These are phyloP conservation scores for Psittacula cyanocephala DNA, from an alignment of 2,113 vertebrate species.

Conservation along the genomic window DNA sequence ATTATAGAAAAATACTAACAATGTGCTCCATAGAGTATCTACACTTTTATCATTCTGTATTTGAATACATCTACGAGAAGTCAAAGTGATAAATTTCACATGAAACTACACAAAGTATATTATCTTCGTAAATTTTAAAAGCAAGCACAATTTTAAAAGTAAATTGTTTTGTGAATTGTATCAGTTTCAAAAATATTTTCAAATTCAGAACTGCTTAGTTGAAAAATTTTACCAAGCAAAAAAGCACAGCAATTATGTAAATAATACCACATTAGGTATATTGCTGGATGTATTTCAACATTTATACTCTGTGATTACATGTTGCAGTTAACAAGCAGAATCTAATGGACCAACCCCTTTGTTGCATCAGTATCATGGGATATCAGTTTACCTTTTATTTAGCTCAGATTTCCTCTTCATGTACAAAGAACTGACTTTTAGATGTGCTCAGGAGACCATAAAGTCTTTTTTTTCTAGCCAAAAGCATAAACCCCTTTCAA, in stretches of 20 bases:
- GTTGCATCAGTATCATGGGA: not conserved
- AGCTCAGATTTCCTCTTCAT: not conserved
- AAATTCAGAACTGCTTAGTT: not conserved
- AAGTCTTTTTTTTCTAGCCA: not conserved
- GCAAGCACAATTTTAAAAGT: not conserved
- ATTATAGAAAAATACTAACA: not conserved
- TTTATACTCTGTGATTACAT: not conserved
- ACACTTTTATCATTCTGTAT: not conserved
- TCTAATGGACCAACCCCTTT: not conserved
- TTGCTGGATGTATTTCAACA: not conserved
- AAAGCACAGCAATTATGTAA: not conserved
- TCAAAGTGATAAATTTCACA: not conserved
- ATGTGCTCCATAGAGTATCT: not conserved
- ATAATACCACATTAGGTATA: not conserved
- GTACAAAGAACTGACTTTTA: not conserved
- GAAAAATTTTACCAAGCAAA: not conserved
- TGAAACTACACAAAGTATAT: not conserved
- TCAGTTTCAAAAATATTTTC: not conserved
- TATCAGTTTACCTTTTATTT: constrained; percentile 1
- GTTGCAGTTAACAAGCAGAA: not conserved
- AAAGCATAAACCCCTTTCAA: not conserved
- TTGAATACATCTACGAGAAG: not conserved
- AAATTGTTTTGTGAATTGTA: not conserved
- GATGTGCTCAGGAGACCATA: not conserved
- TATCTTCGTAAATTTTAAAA: not conserved